phyloP scores from a whole-genome alignment of 2,113 vertebrate genomes.

The Eurystomus gularis region DNA sequence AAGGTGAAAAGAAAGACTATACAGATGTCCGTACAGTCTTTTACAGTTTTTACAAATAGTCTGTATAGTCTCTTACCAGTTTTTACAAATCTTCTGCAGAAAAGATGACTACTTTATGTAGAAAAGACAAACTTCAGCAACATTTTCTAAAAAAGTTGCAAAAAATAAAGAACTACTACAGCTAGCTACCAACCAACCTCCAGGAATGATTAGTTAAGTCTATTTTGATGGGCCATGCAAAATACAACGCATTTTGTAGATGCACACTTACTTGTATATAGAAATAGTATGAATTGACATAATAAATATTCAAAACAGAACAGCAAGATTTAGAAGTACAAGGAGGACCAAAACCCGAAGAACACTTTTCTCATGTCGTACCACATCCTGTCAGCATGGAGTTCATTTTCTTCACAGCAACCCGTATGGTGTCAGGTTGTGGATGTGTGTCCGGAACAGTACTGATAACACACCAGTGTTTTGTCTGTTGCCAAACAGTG shows the following conservation, averaged over 20 bases:
- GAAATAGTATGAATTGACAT: neutral
- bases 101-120: neutral
- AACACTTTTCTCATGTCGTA: neutral
- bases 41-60: no score
- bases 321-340: neutral
- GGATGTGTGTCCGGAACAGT: neutral
- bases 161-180: neutral
- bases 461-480: neutral
- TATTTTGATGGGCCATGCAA: neutral
- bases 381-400: neutral
- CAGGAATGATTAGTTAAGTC: neutral
- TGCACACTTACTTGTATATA: accelerated
- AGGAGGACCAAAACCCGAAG: neutral
- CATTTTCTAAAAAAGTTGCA: neutral
- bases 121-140: neutral
- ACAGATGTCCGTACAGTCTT: no score
- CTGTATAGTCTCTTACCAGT: no score
- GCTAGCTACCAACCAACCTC: neutral
- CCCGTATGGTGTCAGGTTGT: neutral
- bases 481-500: neutral
- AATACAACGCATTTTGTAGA: neutral
- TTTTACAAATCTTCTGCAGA: neutral
- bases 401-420: neutral
- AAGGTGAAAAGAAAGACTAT: no score
- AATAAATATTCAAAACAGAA: neutral